Conservation (phyloP, 2,113 vertebrate genomes). For the Platycercus adscitus region DNA sequence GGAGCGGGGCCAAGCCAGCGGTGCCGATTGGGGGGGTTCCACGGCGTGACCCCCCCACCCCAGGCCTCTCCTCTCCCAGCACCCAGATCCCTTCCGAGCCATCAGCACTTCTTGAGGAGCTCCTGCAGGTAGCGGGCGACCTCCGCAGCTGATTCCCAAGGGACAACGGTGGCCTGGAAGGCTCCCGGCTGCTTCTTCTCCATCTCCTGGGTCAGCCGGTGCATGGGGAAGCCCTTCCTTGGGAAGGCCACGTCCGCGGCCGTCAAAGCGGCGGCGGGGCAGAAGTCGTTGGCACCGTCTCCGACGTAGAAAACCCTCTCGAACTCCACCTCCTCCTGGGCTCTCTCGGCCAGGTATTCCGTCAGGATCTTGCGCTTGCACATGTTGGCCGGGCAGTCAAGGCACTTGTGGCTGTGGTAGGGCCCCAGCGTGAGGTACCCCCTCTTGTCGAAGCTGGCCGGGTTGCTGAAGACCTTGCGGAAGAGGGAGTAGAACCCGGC, state of each 20-base stretch:
- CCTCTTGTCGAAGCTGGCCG: slow-evolving; percentile 83
- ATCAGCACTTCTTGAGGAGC: slow-evolving; percentile 74
- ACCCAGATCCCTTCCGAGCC: neutral
- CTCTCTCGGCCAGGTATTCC: slow-evolving; percentile 85
- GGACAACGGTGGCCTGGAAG: slow-evolving; percentile 86
- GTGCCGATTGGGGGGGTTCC: neutral
- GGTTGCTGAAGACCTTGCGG: slow-evolving; percentile 91
- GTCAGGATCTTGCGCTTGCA: slow-evolving; percentile 90
- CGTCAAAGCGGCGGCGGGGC: slow-evolving; percentile 81
- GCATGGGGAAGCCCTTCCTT: slow-evolving; percentile 90
- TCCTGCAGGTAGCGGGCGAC: slow-evolving; percentile 86
- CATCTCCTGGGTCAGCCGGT: slow-evolving; percentile 85
- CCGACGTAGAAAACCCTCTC: slow-evolving; percentile 91
- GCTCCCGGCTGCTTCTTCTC: slow-evolving; percentile 82
- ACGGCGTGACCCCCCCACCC: neutral
- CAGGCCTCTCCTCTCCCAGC: neutral
- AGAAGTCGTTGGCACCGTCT: slow-evolving; percentile 97
- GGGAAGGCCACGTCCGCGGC: slow-evolving; percentile 88
- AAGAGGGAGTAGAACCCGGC: slow-evolving; percentile 82
- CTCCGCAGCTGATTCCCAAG: slow-evolving; percentile 87
- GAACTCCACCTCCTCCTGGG: slow-evolving; percentile 83
- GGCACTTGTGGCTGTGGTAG: slow-evolving; percentile 91
- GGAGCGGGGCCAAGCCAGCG: neutral
- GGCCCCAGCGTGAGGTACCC: slow-evolving; percentile 86
- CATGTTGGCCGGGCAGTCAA: slow-evolving; percentile 91